Conservation (phyloP, 2,797 vertebrate genomes). For the Sphenodon punctatus region DNA sequence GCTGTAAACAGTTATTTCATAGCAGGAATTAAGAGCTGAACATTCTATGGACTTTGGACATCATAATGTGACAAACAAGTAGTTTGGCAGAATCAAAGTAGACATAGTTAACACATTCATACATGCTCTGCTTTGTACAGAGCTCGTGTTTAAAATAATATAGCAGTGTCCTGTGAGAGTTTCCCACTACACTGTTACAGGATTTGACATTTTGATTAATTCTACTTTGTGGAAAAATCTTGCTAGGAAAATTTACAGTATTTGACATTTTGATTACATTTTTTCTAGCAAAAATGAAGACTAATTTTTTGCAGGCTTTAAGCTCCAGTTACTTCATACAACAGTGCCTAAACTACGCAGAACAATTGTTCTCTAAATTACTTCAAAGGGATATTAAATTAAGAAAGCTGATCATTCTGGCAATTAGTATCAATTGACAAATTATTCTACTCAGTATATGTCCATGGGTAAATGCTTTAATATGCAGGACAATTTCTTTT, state of each 20-base stretch:
- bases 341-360: too few species aligned
- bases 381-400: too few species aligned
- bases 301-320: too few species aligned
- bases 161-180: neutral
- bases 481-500: neutral
- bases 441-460: neutral
- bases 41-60: neutral
- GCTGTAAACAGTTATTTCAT: neutral
- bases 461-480: neutral
- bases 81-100: neutral
- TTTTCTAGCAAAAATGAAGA: too few species aligned
- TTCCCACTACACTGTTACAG: neutral
- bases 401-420: accelerated
- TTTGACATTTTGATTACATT: too few species aligned
- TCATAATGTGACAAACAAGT: neutral
- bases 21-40: neutral
- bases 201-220: too few species aligned
- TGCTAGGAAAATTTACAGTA: too few species aligned
- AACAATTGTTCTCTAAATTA: too few species aligned
- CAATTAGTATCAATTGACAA: neutral
- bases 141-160: neutral
- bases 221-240: too few species aligned
- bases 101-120: neutral
- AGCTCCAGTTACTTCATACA: too few species aligned
- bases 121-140: neutral